Evolutionary conservation across 2,888 invertebrate genomes (phyloP), one percentile per base, ranked within the genome.

Genomic region (Hirudinaria manillensis): DNA sequence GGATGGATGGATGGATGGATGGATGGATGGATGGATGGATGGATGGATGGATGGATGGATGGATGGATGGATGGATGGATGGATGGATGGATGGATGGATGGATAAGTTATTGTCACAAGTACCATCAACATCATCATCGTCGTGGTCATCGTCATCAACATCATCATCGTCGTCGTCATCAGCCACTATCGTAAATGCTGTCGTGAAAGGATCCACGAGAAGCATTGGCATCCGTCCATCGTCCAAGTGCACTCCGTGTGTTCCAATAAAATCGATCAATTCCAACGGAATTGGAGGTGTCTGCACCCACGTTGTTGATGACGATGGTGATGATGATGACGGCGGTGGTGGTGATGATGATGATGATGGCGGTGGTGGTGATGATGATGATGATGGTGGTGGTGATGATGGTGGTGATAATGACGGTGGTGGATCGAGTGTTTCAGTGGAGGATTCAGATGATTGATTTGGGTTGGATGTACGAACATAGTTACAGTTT

Each of bases 121-220:
- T 16, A 45, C 16, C 45, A 45, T 45, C 45, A 45, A 16, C 45
- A 45, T 45, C 45, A 61, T 70, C 34, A 70, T 34, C 70, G 45
- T 45, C 70, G 45, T 70, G 45, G 45, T 70, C 70, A 45, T 70
- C 70, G n/a, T 70, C 70, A 45, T 70, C 51, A 45, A 45, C 70
- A 70, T 45, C 70, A 51, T 70, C 51, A 45, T 45, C 38, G 45
- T 45, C 51, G 45, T 24, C 70, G 45, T 70, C 70, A 70, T 70
- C 38, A 70, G n/a, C 45, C 51, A 70, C n/a, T 24, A 70, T 70
- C 51, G 45, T 70, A 45, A 45, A 45, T 10, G 45, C 3, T 3
- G 36, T 10, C 36, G 10, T 3, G 36, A 36, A 36, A 45, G 16
- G 45, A 45, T 45, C 6, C 3, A 45, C 10, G 4, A 16, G 45